phyloP scores from a whole-genome alignment of 2,888 invertebrate species.

The Esperia sulphurella region DNA sequence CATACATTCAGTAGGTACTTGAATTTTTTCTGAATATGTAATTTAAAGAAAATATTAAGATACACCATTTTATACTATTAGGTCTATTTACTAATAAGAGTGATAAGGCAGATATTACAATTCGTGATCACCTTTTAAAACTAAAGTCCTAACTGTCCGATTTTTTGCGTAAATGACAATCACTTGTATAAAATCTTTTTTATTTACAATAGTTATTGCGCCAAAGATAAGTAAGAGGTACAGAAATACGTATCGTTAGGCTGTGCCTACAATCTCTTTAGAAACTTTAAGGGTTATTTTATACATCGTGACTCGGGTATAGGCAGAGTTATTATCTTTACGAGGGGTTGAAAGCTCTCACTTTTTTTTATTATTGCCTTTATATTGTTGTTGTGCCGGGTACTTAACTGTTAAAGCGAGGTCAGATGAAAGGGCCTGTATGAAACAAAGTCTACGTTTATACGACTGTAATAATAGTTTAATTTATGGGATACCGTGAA shows the following conservation, averaged over 20 bases:
- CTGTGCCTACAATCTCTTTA: neutral
- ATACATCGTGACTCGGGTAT: slow-evolving; percentile 42
- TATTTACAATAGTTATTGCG: too few species aligned
- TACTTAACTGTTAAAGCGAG: slow-evolving; percentile 50
- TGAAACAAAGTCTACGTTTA: slow-evolving; percentile 44
- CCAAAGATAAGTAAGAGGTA: neutral
- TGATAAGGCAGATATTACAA: too few species aligned
- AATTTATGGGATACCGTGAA: slow-evolving; percentile 26
- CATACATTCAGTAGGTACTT: too few species aligned
- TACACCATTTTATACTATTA: too few species aligned
- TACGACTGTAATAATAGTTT: slow-evolving; percentile 32
- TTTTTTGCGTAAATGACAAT: too few species aligned
- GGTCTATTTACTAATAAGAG: too few species aligned
- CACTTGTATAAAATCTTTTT: too few species aligned
- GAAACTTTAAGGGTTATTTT: slow-evolving; percentile 36
- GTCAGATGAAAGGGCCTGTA: slow-evolving; percentile 36
- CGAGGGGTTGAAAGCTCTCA: slow-evolving; percentile 69
- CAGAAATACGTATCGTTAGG: neutral
- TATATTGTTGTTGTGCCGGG: slow-evolving; percentile 46
- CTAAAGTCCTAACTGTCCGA: too few species aligned
- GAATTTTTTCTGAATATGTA: too few species aligned
- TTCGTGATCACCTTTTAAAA: too few species aligned
- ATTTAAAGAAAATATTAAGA: too few species aligned
- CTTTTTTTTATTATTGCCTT: slow-evolving; percentile 62
- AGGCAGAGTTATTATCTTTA: slow-evolving; percentile 67